phyloP scores from a whole-genome alignment of 2,797 vertebrate genomes.

The Amblyopsis hoosieri region DNA sequence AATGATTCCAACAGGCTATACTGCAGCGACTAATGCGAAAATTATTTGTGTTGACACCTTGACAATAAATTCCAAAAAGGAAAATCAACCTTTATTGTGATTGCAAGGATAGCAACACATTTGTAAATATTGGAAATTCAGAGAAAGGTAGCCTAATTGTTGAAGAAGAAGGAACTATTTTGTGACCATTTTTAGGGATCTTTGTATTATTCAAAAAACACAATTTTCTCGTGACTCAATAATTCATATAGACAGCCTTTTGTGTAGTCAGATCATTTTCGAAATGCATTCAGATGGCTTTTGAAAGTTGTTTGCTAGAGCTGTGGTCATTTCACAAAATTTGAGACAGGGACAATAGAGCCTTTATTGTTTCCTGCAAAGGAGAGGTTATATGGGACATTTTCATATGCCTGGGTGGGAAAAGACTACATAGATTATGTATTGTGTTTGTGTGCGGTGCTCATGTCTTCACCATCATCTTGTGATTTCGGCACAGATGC shows the following conservation, averaged over 20 bases:
- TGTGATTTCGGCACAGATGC: too few relatives aligned
- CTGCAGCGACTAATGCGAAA: background rate
- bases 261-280: too few relatives aligned
- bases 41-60: background rate
- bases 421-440: background rate
- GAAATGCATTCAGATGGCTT: too few relatives aligned
- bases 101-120: background rate
- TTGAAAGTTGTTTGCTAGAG: too few relatives aligned
- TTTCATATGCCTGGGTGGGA: constrained; percentile 39
- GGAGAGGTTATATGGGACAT: constrained; percentile 31
- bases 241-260: too few relatives aligned
- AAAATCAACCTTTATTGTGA: background rate
- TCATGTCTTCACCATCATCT: background rate
- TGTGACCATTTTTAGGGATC: background rate
- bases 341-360: too few relatives aligned
- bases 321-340: too few relatives aligned
- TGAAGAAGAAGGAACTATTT: background rate
- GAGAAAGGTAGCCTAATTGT: too few relatives aligned
- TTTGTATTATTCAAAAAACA: too few relatives aligned
- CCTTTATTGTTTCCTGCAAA: too few relatives aligned
- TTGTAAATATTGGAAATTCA: too few relatives aligned
- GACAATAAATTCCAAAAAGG: background rate
- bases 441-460: background rate
- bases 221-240: too few relatives aligned
- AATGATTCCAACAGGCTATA: background rate